A percentile compares a stretch with the other conserved stretches of the same genome.
phyloP scores from a whole-genome alignment of 2,113 vertebrate species.

The Kryptolebias marmoratus region DNA sequence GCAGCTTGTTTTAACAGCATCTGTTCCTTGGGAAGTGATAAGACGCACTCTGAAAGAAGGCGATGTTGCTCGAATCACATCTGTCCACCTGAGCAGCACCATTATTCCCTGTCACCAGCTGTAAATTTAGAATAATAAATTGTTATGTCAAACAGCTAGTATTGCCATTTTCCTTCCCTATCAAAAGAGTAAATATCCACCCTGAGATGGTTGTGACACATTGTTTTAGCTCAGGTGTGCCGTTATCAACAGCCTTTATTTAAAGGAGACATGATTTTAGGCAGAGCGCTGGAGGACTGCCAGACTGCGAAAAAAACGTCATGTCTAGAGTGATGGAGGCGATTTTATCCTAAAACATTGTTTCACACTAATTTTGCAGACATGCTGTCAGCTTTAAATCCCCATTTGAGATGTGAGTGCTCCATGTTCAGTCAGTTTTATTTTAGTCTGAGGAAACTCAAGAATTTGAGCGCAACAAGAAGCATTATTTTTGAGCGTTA shows the following conservation, averaged over 20 bases:
- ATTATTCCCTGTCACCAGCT: constrained; percentile 64
- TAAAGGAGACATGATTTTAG: constrained; percentile 32
- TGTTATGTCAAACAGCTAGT: constrained; percentile 55
- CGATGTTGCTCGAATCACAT: constrained; percentile 51
- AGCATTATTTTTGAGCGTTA: constrained; percentile 29
- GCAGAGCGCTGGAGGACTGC: constrained; percentile 24
- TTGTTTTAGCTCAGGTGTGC: constrained; percentile 41
- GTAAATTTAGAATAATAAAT: constrained; percentile 73
- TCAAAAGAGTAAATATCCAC: constrained; percentile 61
- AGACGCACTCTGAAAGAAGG: constrained; percentile 52
- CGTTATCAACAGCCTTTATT: constrained; percentile 54
- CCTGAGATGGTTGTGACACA: constrained; percentile 49
- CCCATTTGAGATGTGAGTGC: constrained; percentile 22
- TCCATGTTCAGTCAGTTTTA: constrained; percentile 9
- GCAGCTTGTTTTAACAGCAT: constrained; percentile 63
- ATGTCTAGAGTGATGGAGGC: constrained; percentile 38
- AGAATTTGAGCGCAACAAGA: constrained; percentile 8
- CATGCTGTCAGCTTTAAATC: constrained; percentile 26
- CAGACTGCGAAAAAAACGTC: constrained; percentile 36
- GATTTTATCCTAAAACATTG: constrained; percentile 45
- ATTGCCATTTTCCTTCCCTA: constrained; percentile 51
- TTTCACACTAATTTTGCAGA: constrained; percentile 40
- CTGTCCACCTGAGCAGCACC: constrained; percentile 67
- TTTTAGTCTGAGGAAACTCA: constrained; percentile 6
- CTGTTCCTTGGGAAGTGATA: constrained; percentile 60